Evolutionary conservation across 2,113 vertebrate species (phyloP), one percentile per base, ranked within the genome.

Genomic region (Xiphorhynchus elegans): DNA sequence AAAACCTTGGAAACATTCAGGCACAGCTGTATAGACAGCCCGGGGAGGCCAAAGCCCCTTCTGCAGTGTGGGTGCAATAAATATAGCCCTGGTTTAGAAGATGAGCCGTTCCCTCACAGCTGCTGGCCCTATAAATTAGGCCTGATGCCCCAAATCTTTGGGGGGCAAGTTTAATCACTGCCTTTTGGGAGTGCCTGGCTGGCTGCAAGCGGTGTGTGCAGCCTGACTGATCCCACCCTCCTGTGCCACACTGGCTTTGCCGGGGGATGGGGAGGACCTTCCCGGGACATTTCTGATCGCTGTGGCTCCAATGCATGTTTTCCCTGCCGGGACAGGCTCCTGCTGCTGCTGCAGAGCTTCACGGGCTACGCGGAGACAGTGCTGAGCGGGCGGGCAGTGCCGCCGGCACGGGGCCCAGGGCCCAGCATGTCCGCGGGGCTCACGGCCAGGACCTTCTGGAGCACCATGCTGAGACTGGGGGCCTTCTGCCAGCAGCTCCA

Each of bases 281-380:
- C 42, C 42, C 17, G 14, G 42, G 42, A 18, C 44, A 44, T 44
- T 44, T 10, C 50, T 3, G 0, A 1, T 8, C 28, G 25, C 62
- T 6, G 3, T 7, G 29, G 47, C 49, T 47, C 56, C 35, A 63
- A 82, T 52, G 23, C 2, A 7, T n/a, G 33, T 3, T 9, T 83
- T 83, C 92, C 58, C 84, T 47, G 13, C 20, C 2, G 4, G 28
- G 29, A 18, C 94, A 99, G 99, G 94, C 96, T 99, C 10, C 94
- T 99, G 93, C 97, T 99, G 87, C 97, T 99, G 81, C 98, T 99
- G 24, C 99, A 99, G 97, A 99, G 98, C 95, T 99, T 98, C 78
- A 98, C 96, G 0, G 93, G 86, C 35, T 99, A 98, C 23, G 49
- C 96, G 7, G 98, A 99, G 62, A 92, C 76, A 53, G 70, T 98